Percentiles rank a stretch among this genome's conserved stretches.
Evolutionary conservation across 2,797 vertebrate species (phyloP).

Genomic region (Rhynchonycteris naso): DNA sequence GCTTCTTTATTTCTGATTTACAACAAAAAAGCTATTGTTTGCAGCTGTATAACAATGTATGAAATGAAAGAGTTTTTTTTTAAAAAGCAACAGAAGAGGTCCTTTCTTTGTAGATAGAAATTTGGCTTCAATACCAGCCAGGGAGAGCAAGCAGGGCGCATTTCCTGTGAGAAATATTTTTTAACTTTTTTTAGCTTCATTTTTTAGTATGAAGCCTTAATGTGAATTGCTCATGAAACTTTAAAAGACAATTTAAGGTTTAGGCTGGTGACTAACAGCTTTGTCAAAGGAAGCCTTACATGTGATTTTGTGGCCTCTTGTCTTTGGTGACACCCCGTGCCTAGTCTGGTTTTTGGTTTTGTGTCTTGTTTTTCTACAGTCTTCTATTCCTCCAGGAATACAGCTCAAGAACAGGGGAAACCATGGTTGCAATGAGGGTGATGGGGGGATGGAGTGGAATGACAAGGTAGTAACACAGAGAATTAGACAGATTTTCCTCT

Average conservation of each 20-base stretch:
- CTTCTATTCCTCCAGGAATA: neutral
- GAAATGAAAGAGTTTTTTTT: slow-evolving; percentile 44
- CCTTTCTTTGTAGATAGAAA: slow-evolving; percentile 83
- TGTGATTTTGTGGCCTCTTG: neutral
- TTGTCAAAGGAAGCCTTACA: neutral
- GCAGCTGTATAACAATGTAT: slow-evolving; percentile 78
- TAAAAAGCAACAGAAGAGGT: slow-evolving; percentile 75
- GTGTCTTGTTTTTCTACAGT: neutral
- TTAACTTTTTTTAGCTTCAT: slow-evolving; percentile 19
- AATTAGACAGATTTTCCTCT: neutral
- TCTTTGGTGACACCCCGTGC: rapidly evolving
- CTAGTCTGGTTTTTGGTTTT: neutral
- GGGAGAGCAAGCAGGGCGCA: slow-evolving; percentile 60
- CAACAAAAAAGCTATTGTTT: slow-evolving; percentile 85
- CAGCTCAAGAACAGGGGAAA: neutral
- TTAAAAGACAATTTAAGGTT: slow-evolving; percentile 46
- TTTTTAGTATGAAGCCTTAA: slow-evolving; percentile 26
- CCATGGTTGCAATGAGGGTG: neutral
- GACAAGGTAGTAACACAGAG: neutral
- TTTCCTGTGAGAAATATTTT: slow-evolving; percentile 76
- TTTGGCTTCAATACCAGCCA: slow-evolving; percentile 71
- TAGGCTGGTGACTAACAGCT: neutral
- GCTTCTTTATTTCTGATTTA: slow-evolving; percentile 74
- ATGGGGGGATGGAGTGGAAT: too few species aligned
- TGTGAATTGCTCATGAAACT: slow-evolving; percentile 34